These are phyloP conservation scores for Ariopsis seemanni DNA, from an alignment of 2,113 vertebrate genomes.

Conservation along the genomic window DNA sequence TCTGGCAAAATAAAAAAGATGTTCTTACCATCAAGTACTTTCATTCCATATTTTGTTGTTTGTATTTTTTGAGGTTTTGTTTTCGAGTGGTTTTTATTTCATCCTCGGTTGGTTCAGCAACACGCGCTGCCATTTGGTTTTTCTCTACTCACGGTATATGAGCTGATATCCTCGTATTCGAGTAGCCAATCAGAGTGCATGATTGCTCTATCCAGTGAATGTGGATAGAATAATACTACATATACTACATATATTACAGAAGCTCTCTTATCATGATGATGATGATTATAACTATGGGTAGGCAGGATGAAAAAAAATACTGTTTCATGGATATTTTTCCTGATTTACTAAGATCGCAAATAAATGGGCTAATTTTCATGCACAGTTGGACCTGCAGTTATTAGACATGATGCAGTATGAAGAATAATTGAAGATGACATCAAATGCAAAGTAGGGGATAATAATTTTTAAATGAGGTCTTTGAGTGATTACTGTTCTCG, in stretches of 20 bases:
- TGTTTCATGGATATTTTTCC: not conserved
- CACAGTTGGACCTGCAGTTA: not conserved
- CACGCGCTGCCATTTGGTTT: too few species aligned
- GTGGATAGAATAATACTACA: too few species aligned
- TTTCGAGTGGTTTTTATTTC: too few species aligned
- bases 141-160: too few species aligned
- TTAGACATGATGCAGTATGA: not conserved
- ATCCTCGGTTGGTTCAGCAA: too few species aligned
- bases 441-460: not conserved
- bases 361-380: not conserved
- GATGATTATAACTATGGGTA: not conserved
- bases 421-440: not conserved
- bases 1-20: too few species aligned
- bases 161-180: too few species aligned
- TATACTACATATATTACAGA: not conserved
- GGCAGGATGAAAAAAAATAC: not conserved
- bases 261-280: not conserved
- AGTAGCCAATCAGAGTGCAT: too few species aligned
- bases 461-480: constrained; percentile 5
- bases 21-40: too few species aligned
- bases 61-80: too few species aligned
- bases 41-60: too few species aligned
- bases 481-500: not conserved
- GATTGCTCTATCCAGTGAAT: too few species aligned
- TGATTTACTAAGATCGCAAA: not conserved